Conservation (phyloP, 2,113 vertebrate genomes). For the Podarcis raffonei region DNA sequence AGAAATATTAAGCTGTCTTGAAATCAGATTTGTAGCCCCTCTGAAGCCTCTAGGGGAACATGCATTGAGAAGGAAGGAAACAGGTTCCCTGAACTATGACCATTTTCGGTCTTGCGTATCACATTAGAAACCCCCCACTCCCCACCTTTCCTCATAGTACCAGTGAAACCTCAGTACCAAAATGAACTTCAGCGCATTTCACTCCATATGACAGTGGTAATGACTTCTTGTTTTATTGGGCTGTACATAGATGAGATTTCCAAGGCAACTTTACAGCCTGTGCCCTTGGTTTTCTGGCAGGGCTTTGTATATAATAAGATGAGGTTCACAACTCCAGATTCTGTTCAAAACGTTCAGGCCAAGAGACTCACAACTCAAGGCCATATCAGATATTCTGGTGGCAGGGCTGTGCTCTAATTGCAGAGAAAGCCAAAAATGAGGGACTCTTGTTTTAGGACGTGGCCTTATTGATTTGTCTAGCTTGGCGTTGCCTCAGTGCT, state of each 20-base stretch:
- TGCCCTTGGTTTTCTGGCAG: neutral
- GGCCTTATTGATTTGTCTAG: too few relatives aligned
- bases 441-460: too few relatives aligned
- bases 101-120: conserved; percentile 12
- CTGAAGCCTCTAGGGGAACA: conserved; percentile 1
- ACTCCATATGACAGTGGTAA: neutral
- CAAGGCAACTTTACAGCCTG: conserved; percentile 6
- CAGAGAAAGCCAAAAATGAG: neutral
- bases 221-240: neutral
- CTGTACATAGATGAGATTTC: neutral
- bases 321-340: neutral
- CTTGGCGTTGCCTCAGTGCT: too few relatives aligned
- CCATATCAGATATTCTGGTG: too few relatives aligned
- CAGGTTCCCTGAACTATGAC: neutral
- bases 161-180: neutral
- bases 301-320: conserved; percentile 11
- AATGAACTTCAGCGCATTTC: neutral
- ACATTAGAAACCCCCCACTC: neutral
- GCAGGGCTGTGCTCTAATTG: neutral
- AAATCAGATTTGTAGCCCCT: conserved; percentile 9
- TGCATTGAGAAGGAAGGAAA: conserved; percentile 17
- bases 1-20: conserved; percentile 21
- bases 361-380: neutral
- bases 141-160: neutral
- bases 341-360: neutral